These are phyloP conservation scores for Tapirus terrestris DNA, from an alignment of 2,113 vertebrate genomes.

Conservation along the genomic window DNA sequence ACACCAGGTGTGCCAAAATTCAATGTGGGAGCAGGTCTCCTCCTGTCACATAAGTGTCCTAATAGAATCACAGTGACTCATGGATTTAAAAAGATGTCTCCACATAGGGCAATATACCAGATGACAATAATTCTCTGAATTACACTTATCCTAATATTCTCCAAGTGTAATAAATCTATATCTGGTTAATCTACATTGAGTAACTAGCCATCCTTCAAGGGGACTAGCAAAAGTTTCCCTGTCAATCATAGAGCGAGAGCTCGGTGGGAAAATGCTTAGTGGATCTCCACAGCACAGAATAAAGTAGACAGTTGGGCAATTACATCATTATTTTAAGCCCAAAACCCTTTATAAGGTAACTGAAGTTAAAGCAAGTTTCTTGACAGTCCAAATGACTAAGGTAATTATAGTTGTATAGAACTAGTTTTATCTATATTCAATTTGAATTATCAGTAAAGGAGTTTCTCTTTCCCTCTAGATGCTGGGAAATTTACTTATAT, in stretches of 20 bases:
- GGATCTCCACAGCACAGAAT: neutral
- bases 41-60: constrained; percentile 76
- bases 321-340: neutral
- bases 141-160: neutral
- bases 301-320: neutral
- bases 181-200: neutral
- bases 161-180: neutral
- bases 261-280: neutral
- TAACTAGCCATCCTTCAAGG: neutral
- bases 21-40: constrained; percentile 77
- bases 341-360: neutral
- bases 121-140: constrained; percentile 51
- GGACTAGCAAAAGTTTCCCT: neutral
- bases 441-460: neutral
- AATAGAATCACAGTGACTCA: constrained; percentile 73
- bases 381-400: neutral
- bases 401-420: neutral
- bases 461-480: constrained; percentile 17
- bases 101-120: constrained; percentile 27
- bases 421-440: neutral
- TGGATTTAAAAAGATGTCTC: constrained; percentile 64
- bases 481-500: neutral
- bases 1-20: constrained; percentile 69
- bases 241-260: neutral
- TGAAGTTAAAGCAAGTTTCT: constrained; percentile 36